Base-by-base conservation (phyloP, 2,888 invertebrate species). In the Galeopsomyia nigrocyanea region DNA sequence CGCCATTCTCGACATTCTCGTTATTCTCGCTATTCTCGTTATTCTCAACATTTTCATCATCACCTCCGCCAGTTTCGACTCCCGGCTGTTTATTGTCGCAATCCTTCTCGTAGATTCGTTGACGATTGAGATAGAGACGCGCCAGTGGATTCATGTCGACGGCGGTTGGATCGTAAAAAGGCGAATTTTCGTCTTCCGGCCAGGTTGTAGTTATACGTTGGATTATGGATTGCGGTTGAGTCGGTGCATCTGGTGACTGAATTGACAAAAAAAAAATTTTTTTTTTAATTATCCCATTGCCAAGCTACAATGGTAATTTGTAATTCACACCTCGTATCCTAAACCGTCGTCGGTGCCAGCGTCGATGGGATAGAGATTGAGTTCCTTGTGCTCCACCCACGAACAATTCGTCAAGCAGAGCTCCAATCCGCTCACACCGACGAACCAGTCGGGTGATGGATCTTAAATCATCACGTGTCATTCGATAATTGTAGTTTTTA, bases 381-480 rank as follows among this genome's bases (percentile, higher is more conserved):
- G 89, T 51, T 91, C 91, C 80, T 94, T 88, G 71, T 92, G 90
- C 78, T 94, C 93, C n/a, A 91, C 90, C 99, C 99, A 99, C 0
- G 95, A 90, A 85, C 99, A 97, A 87, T 98, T 95, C 74, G 89
- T 87, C 73, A 92, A 89, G 83, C 99, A 99, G 10, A 99, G 89
- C 82, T 98, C 94, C 68, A 98, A 87, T 0, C 94, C 93, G 71
- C 91, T 95, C 47, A 99, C 92, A 0, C 99, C 99, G 56, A 98
- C 95, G 79, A 98, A 94, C 99, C 99, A 99, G 88, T 99, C 99
- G 0, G 99, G 99, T 14, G 97, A 96, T 0, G 99, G 99, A 0
- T 97, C 94, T 94, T n/a, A 64, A 19, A 69, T 10, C 49, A 51
- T 39, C 46, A 47, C 14, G 50, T 47, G 14, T 19, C 2, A 7